Percentiles rank a stretch among this genome's conserved stretches.
Evolutionary conservation across 2,888 invertebrate genomes (phyloP).

Genomic region (Tachina grossa): DNA sequence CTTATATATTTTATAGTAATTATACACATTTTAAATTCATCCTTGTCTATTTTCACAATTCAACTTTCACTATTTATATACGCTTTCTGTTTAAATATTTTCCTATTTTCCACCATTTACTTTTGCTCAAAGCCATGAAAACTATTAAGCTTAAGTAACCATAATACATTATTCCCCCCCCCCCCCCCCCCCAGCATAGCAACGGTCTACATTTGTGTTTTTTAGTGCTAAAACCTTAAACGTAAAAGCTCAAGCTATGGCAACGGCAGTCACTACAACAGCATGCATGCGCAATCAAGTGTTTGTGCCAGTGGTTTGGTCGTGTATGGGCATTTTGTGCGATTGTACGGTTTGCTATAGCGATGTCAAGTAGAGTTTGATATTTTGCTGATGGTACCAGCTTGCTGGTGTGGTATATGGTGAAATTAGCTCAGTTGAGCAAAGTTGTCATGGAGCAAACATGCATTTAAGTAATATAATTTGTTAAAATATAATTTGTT

Average conservation of each 20-base stretch:
- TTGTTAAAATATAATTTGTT: too few species aligned
- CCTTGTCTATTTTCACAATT: background rate
- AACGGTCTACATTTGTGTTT: background rate
- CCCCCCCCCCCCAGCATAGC: background rate
- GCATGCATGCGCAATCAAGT: too few species aligned
- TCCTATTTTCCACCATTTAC: constrained; percentile 17
- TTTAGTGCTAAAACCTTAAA: background rate
- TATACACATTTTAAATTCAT: constrained; percentile 26
- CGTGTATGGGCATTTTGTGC: too few species aligned
- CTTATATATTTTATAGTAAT: constrained; percentile 57
- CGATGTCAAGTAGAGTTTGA: too few species aligned
- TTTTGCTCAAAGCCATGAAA: constrained; percentile 15
- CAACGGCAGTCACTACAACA: too few species aligned
- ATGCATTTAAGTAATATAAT: too few species aligned
- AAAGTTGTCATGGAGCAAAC: too few species aligned
- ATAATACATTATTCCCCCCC: constrained; percentile 38
- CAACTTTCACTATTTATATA: background rate
- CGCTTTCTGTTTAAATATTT: background rate
- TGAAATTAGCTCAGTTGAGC: too few species aligned
- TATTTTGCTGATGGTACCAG: too few species aligned
- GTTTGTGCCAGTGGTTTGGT: too few species aligned
- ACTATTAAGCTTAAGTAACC: background rate
- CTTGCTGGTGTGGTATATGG: too few species aligned
- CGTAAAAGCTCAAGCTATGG: constrained; percentile 22
- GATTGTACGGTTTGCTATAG: too few species aligned